Base-by-base conservation (phyloP, 2,113 vertebrate species). In the Stigmatopora nigra region DNA sequence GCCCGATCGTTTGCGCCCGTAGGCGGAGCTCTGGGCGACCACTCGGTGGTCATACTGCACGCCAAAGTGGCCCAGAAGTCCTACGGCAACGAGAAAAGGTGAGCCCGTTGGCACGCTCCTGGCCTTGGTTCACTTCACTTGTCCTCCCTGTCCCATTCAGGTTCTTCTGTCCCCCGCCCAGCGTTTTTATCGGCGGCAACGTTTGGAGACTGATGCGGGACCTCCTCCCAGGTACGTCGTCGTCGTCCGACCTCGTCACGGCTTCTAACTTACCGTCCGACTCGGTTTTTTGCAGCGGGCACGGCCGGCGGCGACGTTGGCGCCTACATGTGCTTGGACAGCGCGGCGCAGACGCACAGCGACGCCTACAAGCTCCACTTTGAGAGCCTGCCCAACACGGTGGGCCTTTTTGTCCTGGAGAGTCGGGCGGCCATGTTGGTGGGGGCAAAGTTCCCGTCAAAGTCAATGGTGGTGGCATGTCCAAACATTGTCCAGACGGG, bases 41-140 rank as follows among this genome's bases (percentile, higher is more conserved):
- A 93, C 85, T 93, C 89, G 0, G 89, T 97, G 19, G 63, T 92
- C 69, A 97, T 98, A 64, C 88, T 96, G 1, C 95, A 98, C 0
- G 93, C 96, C 80, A 97, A 94, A 71, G 96, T 98, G 0, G 96
- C 96, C 5, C 96, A 98, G 86, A 98, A 98, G 76, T 97, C 95
- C 0, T 98, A 98, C 0, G 95, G 96, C 73, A 98, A 93, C 0
- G 95, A 98, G 64, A 98, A 98, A 78, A 88, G 96, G 96, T 98
- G 82, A 6, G n/a, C n/a, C n/a, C n/a, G n/a, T n/a, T n/a, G n/a
- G n/a, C n/a, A n/a, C n/a, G n/a, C n/a, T n/a, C n/a, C n/a, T n/a
- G n/a, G n/a, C n/a, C n/a, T n/a, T n/a, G n/a, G n/a, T n/a, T n/a
- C n/a, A n/a, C n/a, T n/a, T n/a, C n/a, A n/a, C n/a, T n/a, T n/a